These are phyloP conservation scores for Polydesmus complanatus DNA, from an alignment of 2,888 invertebrate genomes.

Conservation along the genomic window DNA sequence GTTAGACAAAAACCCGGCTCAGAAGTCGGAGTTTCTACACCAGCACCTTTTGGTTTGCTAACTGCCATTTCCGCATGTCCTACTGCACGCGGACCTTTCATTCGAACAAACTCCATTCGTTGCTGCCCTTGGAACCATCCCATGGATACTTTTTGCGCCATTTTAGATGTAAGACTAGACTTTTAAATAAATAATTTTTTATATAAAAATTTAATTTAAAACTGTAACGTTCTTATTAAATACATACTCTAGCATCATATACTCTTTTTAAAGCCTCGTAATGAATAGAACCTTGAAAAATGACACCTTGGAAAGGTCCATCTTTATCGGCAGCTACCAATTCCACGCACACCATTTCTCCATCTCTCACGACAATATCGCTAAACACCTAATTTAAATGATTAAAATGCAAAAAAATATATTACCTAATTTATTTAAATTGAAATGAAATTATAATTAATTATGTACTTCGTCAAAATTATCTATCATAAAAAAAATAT, in stretches of 20 bases:
- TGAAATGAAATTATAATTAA: neutral
- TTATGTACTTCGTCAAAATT: slow-evolving; percentile 82
- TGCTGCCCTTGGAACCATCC: slow-evolving; percentile 49
- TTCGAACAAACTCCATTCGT: slow-evolving; percentile 91
- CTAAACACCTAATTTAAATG: slow-evolving; percentile 47
- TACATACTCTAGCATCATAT: slow-evolving; percentile 80
- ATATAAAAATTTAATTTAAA: neutral
- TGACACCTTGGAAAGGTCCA: slow-evolving; percentile 74
- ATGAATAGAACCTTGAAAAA: slow-evolving; percentile 92
- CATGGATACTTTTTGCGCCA: slow-evolving; percentile 90
- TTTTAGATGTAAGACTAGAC: slow-evolving; percentile 84
- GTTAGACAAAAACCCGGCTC: slow-evolving; percentile 73
- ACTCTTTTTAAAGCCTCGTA: slow-evolving; percentile 95
- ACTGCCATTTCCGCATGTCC: slow-evolving; percentile 92
- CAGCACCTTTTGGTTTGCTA: slow-evolving; percentile 75
- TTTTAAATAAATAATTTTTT: slow-evolving; percentile 38
- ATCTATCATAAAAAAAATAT: slow-evolving; percentile 98
- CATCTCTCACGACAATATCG: slow-evolving; percentile 92
- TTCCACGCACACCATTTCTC: slow-evolving; percentile 98
- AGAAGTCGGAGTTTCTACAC: slow-evolving; percentile 86
- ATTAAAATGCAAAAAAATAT: neutral
- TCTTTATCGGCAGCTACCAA: slow-evolving; percentile 82
- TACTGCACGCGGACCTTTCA: slow-evolving; percentile 94
- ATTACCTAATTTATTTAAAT: neutral
- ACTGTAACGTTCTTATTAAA: neutral